phyloP scores from a whole-genome alignment of 2,797 vertebrate genomes.

The Syndactyla subalaris region DNA sequence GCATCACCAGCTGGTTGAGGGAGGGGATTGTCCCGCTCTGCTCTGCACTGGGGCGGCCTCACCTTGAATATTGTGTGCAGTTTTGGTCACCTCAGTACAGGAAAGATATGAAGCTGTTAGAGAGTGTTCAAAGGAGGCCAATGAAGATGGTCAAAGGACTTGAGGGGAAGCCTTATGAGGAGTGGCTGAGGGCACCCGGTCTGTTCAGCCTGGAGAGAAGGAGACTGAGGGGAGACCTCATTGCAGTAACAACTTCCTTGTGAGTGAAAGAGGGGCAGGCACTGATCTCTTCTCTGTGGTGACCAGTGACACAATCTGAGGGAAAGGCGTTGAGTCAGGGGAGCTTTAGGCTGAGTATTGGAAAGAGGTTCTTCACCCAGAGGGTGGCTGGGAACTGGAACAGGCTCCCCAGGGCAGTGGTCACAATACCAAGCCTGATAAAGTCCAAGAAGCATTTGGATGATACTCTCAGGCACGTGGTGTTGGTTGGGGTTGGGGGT shows the following conservation, averaged over 20 bases:
- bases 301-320: not conserved
- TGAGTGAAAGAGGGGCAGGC: not conserved
- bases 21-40: not conserved
- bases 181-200: not conserved
- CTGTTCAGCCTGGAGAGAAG: not conserved
- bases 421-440: not conserved
- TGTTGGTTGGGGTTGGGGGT: too few relatives aligned
- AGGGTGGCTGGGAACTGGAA: not conserved
- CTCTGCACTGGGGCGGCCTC: not conserved
- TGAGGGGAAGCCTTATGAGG: not conserved
- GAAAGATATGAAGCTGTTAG: not conserved
- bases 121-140: not conserved
- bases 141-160: not conserved
- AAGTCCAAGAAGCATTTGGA: not conserved
- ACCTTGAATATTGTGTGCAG: too few relatives aligned
- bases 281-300: not conserved
- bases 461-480: not conserved
- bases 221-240: not conserved
- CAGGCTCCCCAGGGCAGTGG: not conserved
- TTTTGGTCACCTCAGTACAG: not conserved
- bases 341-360: not conserved
- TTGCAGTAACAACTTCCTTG: not conserved
- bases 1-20: not conserved
- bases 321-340: not conserved
- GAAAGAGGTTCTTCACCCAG: not conserved